A percentile compares a stretch with the other conserved stretches of the same genome.
These are phyloP conservation scores for Gambusia holbrooki DNA, from an alignment of 2,113 vertebrate genomes.

Conservation along the genomic window DNA sequence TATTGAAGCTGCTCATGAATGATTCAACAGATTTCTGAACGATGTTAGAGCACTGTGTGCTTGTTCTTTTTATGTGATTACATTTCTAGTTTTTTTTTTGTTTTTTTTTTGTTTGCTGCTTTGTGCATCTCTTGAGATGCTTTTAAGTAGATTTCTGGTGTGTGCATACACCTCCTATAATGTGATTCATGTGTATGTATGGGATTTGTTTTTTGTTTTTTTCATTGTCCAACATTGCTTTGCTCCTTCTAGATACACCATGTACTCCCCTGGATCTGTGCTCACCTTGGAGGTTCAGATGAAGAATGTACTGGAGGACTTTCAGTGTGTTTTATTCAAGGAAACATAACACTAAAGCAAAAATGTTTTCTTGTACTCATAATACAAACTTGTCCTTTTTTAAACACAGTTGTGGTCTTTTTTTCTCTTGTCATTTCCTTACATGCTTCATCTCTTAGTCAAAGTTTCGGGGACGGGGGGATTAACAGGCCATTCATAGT, in stretches of 20 bases:
- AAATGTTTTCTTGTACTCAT: conserved; percentile 3
- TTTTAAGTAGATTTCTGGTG: neutral
- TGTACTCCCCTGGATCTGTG: neutral
- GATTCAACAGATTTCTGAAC: neutral
- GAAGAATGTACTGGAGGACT: conserved; percentile 29
- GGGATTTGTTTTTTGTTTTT: neutral
- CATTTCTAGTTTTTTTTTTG: neutral
- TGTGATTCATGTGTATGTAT: conserved; percentile 11
- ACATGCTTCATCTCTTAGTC: no score
- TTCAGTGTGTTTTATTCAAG: conserved; percentile 11
- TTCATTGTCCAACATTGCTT: conserved; percentile 6
- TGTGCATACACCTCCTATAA: neutral
- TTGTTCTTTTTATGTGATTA: neutral
- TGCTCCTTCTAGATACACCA: neutral
- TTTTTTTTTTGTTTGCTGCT: neutral
- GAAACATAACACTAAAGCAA: conserved; percentile 11
- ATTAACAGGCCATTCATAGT: neutral
- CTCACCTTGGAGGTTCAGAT: neutral
- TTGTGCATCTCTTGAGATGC: neutral
- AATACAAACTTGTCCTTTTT: conserved; percentile 10
- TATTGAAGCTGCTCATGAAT: conserved; percentile 21
- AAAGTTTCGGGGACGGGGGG: neutral
- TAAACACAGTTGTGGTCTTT: neutral
- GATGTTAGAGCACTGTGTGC: neutral
- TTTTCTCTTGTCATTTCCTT: neutral